A percentile compares a stretch with the other conserved stretches of the same genome.
Evolutionary conservation across 2,113 vertebrate genomes (phyloP).

Genomic region (Columbina picui): DNA sequence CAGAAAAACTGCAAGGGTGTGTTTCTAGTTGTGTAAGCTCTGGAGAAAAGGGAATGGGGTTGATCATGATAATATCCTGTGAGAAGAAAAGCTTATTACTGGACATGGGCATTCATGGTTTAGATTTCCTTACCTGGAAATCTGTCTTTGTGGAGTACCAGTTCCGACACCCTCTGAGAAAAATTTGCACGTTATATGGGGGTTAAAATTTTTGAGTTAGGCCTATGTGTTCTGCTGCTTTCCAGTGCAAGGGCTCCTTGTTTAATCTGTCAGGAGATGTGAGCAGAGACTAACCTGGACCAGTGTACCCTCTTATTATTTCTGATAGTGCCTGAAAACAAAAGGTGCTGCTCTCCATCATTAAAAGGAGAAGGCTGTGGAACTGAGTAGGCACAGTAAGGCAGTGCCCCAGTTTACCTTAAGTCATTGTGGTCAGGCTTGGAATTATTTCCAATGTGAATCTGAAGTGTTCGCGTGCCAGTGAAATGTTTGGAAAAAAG

Average conservation of each 20-base stretch:
- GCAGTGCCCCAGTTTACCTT: background rate
- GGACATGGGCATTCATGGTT: conserved; percentile 6
- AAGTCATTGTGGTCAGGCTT: background rate
- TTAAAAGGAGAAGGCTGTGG: background rate
- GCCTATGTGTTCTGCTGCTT: background rate
- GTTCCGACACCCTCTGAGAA: background rate
- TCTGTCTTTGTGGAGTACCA: background rate
- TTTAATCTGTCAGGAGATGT: background rate
- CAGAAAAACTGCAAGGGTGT: background rate
- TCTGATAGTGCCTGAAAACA: background rate
- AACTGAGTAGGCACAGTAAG: background rate
- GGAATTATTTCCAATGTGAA: conserved; percentile 9
- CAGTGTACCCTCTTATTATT: background rate
- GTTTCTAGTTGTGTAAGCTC: background rate
- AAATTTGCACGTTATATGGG: background rate
- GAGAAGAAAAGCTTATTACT: background rate
- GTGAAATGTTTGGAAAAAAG: background rate
- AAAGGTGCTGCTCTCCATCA: background rate
- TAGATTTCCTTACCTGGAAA: background rate
- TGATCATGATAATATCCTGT: background rate
- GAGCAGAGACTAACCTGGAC: background rate
- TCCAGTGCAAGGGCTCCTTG: background rate
- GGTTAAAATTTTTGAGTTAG: background rate
- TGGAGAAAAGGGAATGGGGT: background rate
- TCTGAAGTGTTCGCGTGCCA: background rate